These are phyloP conservation scores for Lycaena phlaeas DNA, from an alignment of 2,888 invertebrate species.

Conservation along the genomic window DNA sequence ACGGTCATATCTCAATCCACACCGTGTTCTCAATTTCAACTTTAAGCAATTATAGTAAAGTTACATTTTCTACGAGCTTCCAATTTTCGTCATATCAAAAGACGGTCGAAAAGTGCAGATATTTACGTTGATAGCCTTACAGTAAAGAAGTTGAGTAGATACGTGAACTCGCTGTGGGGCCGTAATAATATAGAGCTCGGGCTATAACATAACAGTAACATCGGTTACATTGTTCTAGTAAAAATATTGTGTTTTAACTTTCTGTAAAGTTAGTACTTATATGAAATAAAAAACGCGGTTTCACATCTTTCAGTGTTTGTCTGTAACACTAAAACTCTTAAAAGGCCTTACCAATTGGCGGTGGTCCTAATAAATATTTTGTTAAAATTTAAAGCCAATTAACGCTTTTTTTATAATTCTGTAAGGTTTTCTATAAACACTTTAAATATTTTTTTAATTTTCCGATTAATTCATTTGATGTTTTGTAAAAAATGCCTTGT, in stretches of 20 bases:
- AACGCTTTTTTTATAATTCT: no score
- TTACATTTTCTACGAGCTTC: slow-evolving; percentile 5
- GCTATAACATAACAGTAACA: neutral
- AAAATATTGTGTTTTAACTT: neutral
- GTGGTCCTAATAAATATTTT: no score
- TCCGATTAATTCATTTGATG: no score
- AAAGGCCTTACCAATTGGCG: no score
- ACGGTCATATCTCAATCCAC: neutral
- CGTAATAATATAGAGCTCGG: slow-evolving; percentile 38
- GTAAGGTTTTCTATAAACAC: no score
- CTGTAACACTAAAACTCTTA: no score
- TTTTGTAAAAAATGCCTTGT: no score
- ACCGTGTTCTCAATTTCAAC: neutral
- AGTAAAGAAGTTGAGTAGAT: slow-evolving; percentile 61
- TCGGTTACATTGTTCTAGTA: neutral
- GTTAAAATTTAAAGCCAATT: no score
- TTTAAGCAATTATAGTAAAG: neutral
- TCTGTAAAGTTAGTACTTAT: no score
- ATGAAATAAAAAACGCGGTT: no score
- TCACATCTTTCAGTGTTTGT: no score
- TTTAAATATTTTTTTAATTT: no score
- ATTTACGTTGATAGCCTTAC: slow-evolving; percentile 67
- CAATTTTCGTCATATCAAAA: slow-evolving; percentile 31
- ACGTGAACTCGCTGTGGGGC: slow-evolving; percentile 61
- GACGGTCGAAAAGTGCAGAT: slow-evolving; percentile 49